Evolutionary conservation across 2,113 vertebrate genomes (phyloP), one percentile per base, ranked within the genome.

Genomic region (Antennarius striatus): DNA sequence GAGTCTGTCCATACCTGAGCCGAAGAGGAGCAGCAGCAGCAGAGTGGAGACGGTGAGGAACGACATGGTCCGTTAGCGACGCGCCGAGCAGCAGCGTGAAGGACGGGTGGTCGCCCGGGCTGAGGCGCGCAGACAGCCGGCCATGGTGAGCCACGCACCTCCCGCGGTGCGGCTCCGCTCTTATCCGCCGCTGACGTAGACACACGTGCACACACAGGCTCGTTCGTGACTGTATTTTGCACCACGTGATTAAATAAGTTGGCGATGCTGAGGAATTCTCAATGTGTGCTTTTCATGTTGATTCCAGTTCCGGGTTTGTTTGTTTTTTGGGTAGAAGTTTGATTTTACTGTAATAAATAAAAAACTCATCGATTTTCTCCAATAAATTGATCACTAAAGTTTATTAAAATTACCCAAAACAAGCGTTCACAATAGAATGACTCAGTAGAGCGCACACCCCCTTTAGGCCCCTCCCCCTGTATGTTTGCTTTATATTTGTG

Each of bases 1-100:
- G 32, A 36, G 4, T 36, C 4, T 36, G 7, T 64, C 49, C 79
- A 0, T 91, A 92, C 91, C 91, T 89, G 87, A 77, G 64, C 73
- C 56, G 75, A 57, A 74, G 88, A 77, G 56, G 63, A 81, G 50
- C 69, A 90, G 86, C 69, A 90, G 86, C 64, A 91, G 84, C 77
- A 92, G 56, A 88, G 85, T 70, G 28, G 81, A 81, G 59, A 85
- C 77, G 22, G 67, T 56, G 70, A 91, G 12, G 28, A 87, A 77
- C 83, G 65, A 61, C 91, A 92, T 92, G 61, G 75, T 91, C 71
- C 73, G 66, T 36, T 40, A 56, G 4, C 55, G 64, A 5, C 43
- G 16, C 59, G 58, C 62, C 29, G 59, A 32, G 74, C 40, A 45
- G 15, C 10, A 68, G 50, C 87, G 81, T 77, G 79, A 81, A 78